Evolutionary conservation across 2,888 invertebrate genomes (phyloP).

Genomic region (Andrena hattorfiana): DNA sequence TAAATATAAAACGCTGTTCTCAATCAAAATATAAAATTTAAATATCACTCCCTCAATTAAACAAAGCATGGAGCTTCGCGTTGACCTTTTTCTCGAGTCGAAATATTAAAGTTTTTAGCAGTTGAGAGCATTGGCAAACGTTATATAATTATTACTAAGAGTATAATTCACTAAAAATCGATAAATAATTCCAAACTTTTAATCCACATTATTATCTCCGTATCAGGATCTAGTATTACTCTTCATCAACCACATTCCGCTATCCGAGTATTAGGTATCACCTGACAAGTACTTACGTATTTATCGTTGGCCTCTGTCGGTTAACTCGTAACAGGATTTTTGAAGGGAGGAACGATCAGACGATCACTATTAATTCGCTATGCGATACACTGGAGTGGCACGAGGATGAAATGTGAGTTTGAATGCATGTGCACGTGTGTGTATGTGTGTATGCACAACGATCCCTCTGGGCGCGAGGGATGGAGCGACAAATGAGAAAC

Average conservation of each 20-base stretch:
- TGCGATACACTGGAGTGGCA: constrained; percentile 34
- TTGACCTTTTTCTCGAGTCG: no score
- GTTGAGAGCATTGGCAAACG: no score
- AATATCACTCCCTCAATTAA: no score
- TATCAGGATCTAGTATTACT: not conserved
- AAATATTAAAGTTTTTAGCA: no score
- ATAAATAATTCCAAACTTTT: no score
- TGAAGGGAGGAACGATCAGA: not conserved
- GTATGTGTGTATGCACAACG: constrained; percentile 14
- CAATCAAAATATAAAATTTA: no score
- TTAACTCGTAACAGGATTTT: not conserved
- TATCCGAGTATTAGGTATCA: not conserved
- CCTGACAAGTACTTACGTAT: constrained; percentile 48
- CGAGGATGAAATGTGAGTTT: not conserved
- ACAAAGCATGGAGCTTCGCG: no score
- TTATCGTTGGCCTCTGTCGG: not conserved
- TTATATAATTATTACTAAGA: no score
- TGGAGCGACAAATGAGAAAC: constrained; percentile 79
- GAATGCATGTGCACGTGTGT: not conserved
- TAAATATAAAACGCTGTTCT: no score
- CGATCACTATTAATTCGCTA: constrained; percentile 32
- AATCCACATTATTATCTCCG: no score
- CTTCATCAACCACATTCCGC: not conserved
- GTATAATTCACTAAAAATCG: no score
- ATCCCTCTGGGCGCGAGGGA: constrained; percentile 77